Evolutionary conservation across 2,888 invertebrate species (phyloP), one percentile per base, ranked within the genome.

Genomic region (Morpho helenor): DNA sequence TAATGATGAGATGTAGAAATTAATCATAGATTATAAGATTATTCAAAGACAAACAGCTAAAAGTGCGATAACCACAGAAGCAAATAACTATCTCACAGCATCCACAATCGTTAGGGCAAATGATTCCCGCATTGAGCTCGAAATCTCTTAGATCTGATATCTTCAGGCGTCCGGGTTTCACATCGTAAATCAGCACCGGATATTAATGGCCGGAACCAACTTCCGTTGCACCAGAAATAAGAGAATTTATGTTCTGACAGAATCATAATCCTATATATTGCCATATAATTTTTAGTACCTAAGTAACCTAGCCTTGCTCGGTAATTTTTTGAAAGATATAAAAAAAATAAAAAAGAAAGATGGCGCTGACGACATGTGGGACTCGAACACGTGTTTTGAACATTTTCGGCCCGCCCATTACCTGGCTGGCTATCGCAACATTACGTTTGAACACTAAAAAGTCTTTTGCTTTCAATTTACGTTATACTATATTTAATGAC

Each of bases 121-220:
- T 49, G 53, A 53, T 53, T 53, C 45, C 31, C 45, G 49, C n/a
- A 45, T 52, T 52, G 44, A 48, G 41, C 49, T 23, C 52, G 52
- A 42, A 53, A 56, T 60, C 56, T 52, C 52, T 47, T 23, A 60
- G 56, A 56, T 52, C 52, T 52, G 52, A 49, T 60, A 56, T 60
- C 60, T 60, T 45, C 43, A 47, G 49, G 52, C 43, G 58, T 53
- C 56, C 49, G 49, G 46, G 52, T 58, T 45, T 49, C 52, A 56
- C 49, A 48, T 56, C 58, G 58, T 58, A 58, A 58, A 61, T 61
- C 56, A 59, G 55, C 39, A 49, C 45, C 44, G 31, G 45, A 60
- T 56, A 60, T 60, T 62, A 60, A 57, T 56, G 55, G 51, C 46
- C 48, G 42, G 40, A 10, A 41, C 54, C 54, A 54, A 48, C 54